Percentiles rank a stretch among this genome's conserved stretches.
Conservation (phyloP, 2,797 vertebrate genomes). For the Octomys mimax region DNA sequence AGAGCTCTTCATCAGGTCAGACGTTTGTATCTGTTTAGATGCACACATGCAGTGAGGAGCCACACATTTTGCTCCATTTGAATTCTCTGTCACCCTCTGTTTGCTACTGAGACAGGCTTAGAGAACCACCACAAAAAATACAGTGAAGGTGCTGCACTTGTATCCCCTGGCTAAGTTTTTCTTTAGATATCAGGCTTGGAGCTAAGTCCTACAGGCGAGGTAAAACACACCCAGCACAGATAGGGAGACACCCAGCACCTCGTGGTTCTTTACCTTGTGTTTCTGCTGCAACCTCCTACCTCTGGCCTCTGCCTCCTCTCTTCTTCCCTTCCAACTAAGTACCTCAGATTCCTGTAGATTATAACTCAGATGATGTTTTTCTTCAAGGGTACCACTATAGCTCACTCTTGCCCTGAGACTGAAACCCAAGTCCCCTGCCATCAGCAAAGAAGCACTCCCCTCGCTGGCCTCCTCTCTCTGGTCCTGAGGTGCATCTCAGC, state of each 20-base stretch:
- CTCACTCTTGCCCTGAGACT: neutral
- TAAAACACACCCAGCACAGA: neutral
- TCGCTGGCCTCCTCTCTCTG: too few relatives aligned
- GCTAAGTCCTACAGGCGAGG: neutral
- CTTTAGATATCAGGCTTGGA: neutral
- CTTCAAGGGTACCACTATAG: neutral
- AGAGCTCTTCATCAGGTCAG: neutral
- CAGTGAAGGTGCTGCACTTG: neutral
- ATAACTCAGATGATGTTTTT: neutral
- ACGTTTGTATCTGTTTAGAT: neutral
- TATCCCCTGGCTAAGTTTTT: neutral
- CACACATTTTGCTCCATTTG: neutral
- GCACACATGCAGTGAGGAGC: neutral
- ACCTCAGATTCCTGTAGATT: neutral
- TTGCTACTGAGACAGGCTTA: neutral
- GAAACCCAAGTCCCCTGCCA: neutral
- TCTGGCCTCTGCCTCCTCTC: too few relatives aligned
- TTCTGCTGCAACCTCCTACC: neutral
- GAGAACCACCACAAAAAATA: neutral
- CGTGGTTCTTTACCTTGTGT: fast-evolving
- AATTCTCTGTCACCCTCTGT: neutral
- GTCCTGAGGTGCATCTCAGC: neutral
- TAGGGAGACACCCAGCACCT: neutral
- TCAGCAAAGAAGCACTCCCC: neutral
- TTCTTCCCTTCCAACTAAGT: neutral